These are phyloP conservation scores for Mayetiola destructor DNA, from an alignment of 2,888 invertebrate species.

Conservation along the genomic window DNA sequence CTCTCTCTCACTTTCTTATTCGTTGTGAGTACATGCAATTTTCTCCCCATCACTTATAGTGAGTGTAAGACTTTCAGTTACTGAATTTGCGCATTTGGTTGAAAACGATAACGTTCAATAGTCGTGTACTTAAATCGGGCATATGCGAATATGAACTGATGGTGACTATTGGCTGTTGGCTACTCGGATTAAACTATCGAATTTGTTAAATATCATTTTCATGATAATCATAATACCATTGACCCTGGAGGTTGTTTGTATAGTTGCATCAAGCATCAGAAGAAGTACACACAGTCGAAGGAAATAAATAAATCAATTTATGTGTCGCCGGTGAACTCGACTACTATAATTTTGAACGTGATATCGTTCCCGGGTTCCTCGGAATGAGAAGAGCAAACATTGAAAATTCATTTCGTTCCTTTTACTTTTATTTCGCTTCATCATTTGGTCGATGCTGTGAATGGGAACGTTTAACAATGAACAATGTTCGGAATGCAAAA, in stretches of 20 bases:
- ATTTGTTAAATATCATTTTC: conserved; percentile 12
- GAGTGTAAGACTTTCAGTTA: too few relatives aligned
- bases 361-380: background rate
- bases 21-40: too few relatives aligned
- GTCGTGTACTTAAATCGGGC: too few relatives aligned
- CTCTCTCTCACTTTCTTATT: too few relatives aligned
- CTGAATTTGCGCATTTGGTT: too few relatives aligned
- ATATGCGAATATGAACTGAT: conserved; percentile 5
- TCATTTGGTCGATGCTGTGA: too few relatives aligned
- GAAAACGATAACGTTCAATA: too few relatives aligned
- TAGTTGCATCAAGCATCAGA: background rate
- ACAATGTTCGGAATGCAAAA: conserved; percentile 9
- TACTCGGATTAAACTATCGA: conserved; percentile 4
- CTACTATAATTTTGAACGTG: background rate
- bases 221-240: conserved; percentile 10
- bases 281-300: background rate
- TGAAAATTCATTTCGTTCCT: background rate
- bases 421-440: too few relatives aligned
- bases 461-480: too few relatives aligned
- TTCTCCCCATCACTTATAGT: too few relatives aligned
- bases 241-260: background rate
- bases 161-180: conserved; percentile 4
- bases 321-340: conserved; percentile 11
- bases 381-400: background rate
- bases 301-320: conserved; percentile 12